Base-by-base conservation (phyloP, 1,140 invertebrate species). In the Hormaphis cornu region DNA sequence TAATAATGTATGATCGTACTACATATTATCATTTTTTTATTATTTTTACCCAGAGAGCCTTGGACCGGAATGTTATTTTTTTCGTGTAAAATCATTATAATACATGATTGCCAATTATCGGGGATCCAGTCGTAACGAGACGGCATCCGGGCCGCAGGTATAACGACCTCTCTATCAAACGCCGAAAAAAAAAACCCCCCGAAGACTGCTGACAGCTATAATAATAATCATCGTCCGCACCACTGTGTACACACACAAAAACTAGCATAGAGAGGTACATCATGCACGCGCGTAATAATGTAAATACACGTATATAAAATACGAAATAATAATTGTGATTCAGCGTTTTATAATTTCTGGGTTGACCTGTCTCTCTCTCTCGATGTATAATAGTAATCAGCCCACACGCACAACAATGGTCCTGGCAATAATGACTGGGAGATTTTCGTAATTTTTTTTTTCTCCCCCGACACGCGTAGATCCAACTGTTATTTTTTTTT, bases 91-190 rank as follows among this genome's bases (percentile, higher is more conserved):
- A 66, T 66, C 61, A 66, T 48, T 66, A 66, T 48, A 50, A 48
- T 66, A 66, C 44, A 66, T 66, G 42, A 66, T 66, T 66, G 61
- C 61, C 61, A 66, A 66, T 66, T 66, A 66, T 66, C 26, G 61
- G n/a, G 42, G 61, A 66, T 66, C 61, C 61, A 66, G 44, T 66
- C 50, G 61, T 66, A 66, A 66, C 61, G 44, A 66, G 61, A 66
- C 44, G 61, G 61, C 61, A 66, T 66, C 61, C 61, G 40, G 61
- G 12, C 44, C 40, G 28, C 61, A 58, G 16, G 42, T 46, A 66
- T 66, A 66, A 66, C 61, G 42, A 66, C 61, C 61, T 66, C 61
- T 66, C 61, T 46, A 66, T 66, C 61, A 66, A 66, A 46, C 44
- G 35, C 58, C 22, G 42, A 63, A 63, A 50, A 30, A 26, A n/a